Evolutionary conservation across 2,888 invertebrate genomes (phyloP).

Genomic region (Ptilodon capucinus): DNA sequence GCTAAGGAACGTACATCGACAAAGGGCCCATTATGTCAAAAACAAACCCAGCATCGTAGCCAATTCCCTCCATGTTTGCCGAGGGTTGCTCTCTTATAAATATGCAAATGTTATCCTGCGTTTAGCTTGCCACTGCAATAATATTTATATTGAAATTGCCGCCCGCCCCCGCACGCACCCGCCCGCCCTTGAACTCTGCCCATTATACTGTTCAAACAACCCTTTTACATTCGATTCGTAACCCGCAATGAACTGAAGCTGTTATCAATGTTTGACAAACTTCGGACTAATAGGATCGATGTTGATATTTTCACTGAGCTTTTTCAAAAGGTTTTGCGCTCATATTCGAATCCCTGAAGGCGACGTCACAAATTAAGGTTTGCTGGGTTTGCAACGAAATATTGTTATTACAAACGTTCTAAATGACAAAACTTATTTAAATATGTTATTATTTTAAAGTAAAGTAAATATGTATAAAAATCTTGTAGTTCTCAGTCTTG

Average conservation of each 20-base stretch:
- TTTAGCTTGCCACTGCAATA: constrained; percentile 74
- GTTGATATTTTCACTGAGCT: constrained; percentile 29
- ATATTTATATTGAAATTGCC: constrained; percentile 77
- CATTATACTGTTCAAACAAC: constrained; percentile 68
- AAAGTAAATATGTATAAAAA: no score
- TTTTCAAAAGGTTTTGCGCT: constrained; percentile 15
- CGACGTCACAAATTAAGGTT: background rate
- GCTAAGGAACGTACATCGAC: constrained; percentile 58
- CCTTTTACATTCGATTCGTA: constrained; percentile 56
- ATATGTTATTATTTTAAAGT: no score
- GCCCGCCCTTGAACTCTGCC: constrained; percentile 67
- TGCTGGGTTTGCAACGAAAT: background rate
- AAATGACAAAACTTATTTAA: no score
- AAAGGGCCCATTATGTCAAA: constrained; percentile 74
- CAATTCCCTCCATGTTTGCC: constrained; percentile 72
- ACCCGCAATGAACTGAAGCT: constrained; percentile 38
- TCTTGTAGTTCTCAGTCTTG: no score
- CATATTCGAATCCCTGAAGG: constrained; percentile 16
- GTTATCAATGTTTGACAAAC: constrained; percentile 56
- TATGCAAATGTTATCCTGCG: constrained; percentile 78
- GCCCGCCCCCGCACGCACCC: constrained; percentile 39
- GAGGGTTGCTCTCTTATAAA: constrained; percentile 76
- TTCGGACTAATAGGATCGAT: constrained; percentile 39
- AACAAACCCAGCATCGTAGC: constrained; percentile 64
- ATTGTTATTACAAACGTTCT: background rate